Conservation (phyloP, 2,113 vertebrate species). For the Arvicanthis niloticus region DNA sequence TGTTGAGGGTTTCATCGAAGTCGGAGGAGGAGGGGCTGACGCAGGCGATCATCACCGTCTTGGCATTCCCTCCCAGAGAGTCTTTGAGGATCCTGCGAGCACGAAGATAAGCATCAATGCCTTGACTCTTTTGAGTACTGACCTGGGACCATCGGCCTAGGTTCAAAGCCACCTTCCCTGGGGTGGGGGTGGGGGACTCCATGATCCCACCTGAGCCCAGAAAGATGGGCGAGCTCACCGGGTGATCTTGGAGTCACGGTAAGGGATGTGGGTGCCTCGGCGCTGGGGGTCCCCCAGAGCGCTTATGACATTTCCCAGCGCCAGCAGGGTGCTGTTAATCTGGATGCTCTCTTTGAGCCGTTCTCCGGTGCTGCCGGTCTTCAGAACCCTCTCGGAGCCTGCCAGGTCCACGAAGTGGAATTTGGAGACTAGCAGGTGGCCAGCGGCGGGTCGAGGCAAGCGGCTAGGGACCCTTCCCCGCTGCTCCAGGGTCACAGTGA, state of each 20-base stretch:
- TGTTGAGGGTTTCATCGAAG: slow-evolving; percentile 97
- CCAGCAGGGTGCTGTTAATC: slow-evolving; percentile 97
- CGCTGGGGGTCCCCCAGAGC: slow-evolving; percentile 96
- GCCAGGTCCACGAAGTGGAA: slow-evolving; percentile 98
- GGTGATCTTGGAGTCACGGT: slow-evolving; percentile 99
- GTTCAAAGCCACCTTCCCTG: background rate
- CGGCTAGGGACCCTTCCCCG: slow-evolving; percentile 89
- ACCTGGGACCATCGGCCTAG: no score
- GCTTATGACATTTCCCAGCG: slow-evolving; percentile 97
- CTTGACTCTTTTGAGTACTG: background rate
- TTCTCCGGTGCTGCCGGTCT: slow-evolving; percentile 95
- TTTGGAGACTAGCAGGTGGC: slow-evolving; percentile 95
- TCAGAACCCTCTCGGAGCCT: slow-evolving; percentile 95
- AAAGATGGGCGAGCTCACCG: slow-evolving; percentile 85
- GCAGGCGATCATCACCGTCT: slow-evolving; percentile 98
- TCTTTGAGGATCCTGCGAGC: slow-evolving; percentile 95
- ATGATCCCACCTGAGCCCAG: background rate
- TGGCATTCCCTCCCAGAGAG: slow-evolving; percentile 97
- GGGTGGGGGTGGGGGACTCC: background rate
- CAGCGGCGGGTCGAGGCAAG: slow-evolving; percentile 74
- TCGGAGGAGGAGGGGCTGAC: slow-evolving; percentile 96
- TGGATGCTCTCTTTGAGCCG: slow-evolving; percentile 97
- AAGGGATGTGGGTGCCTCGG: slow-evolving; percentile 95
- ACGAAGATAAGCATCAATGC: background rate
- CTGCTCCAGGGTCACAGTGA: slow-evolving; percentile 96